phyloP scores from a whole-genome alignment of 2,113 vertebrate genomes.

The Lophura nycthemera region DNA sequence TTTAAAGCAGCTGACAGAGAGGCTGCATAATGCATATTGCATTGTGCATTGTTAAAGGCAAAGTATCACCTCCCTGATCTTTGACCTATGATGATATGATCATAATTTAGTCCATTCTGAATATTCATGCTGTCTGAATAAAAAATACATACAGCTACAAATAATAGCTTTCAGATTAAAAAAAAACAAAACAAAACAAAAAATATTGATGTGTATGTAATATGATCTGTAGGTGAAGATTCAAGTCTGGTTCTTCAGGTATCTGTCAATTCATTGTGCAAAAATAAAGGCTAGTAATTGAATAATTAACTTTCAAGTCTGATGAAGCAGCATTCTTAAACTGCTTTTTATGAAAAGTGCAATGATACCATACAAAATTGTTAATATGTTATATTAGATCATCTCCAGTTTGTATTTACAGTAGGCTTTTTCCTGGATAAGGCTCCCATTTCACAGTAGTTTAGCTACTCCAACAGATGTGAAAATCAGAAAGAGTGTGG shows the following conservation, averaged over 20 bases:
- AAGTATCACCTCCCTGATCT: neutral
- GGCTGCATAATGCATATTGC: neutral
- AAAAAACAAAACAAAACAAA: too few relatives aligned
- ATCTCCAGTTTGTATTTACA: neutral
- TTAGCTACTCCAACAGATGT: neutral
- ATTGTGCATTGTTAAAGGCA: neutral
- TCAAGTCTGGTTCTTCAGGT: neutral
- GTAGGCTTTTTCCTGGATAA: neutral
- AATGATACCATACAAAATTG: neutral
- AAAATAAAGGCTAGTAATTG: neutral
- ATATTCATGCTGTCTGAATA: neutral
- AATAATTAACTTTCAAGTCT: neutral
- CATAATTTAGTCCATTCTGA: neutral
- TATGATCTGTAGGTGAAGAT: neutral
- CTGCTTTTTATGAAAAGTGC: neutral
- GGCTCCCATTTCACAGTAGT: neutral
- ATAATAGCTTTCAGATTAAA: too few relatives aligned
- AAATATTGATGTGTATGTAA: neutral
- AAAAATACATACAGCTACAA: neutral
- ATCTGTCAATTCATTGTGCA: neutral
- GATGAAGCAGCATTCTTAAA: neutral
- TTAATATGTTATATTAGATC: neutral
- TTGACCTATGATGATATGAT: neutral
- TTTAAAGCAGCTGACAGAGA: neutral
- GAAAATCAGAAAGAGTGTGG: neutral